Conservation (phyloP, 2,888 invertebrate genomes). For the Lutraria lutraria region DNA sequence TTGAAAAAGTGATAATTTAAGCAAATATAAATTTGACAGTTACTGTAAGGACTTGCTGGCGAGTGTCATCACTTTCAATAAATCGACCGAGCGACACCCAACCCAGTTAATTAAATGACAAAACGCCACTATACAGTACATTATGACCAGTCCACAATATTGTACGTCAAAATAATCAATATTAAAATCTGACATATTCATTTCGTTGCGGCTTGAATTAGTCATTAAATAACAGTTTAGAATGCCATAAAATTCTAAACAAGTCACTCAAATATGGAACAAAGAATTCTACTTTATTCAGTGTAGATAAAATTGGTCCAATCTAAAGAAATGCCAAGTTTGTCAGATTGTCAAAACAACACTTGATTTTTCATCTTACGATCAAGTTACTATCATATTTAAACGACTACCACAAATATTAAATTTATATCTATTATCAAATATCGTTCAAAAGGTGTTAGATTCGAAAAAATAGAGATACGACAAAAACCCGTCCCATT, state of each 20-base stretch:
- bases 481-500: no score
- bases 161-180: slow-evolving; percentile 19
- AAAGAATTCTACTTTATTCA: background rate
- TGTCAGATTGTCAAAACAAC: background rate
- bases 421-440: no score
- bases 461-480: no score
- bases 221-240: slow-evolving; percentile 13
- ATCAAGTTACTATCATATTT: background rate
- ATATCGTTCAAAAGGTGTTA: no score
- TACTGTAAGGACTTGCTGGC: background rate
- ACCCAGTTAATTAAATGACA: background rate
- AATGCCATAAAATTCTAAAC: slow-evolving; percentile 5
- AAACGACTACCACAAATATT: no score
- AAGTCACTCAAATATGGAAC: background rate
- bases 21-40: slow-evolving; percentile 25
- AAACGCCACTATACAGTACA: background rate
- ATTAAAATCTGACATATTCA: slow-evolving; percentile 5
- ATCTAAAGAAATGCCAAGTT: background rate
- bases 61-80: slow-evolving; percentile 27
- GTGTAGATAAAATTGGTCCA: background rate
- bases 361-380: background rate
- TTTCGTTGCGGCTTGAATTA: background rate
- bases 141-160: background rate
- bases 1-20: slow-evolving; percentile 47
- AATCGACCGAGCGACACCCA: no score